Evolutionary conservation across 2,888 invertebrate genomes (phyloP).

Genomic region (Lasioglossum marginatum): DNA sequence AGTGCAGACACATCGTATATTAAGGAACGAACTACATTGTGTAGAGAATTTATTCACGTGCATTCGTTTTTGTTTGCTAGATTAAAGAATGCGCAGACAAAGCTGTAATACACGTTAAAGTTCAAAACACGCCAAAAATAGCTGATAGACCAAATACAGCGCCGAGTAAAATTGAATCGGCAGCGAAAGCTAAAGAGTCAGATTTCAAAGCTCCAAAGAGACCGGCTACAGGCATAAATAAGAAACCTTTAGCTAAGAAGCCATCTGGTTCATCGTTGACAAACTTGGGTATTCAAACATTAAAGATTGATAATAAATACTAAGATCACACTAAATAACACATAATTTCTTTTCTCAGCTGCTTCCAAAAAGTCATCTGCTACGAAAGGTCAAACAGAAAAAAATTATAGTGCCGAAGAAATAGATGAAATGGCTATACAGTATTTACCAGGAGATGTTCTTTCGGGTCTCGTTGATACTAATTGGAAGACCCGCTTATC

Average conservation of each 20-base stretch:
- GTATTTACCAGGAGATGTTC: conserved; percentile 88
- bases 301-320: neutral
- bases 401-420: conserved; percentile 91
- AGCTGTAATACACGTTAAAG: conserved; percentile 93
- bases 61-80: conserved; percentile 72
- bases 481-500: conserved; percentile 95
- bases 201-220: conserved; percentile 71
- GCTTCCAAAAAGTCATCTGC: conserved; percentile 80
- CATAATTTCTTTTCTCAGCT: conserved; percentile 77
- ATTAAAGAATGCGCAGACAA: conserved; percentile 97
- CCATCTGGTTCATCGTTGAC: conserved; percentile 72
- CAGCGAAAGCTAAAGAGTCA: conserved; percentile 59
- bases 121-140: conserved; percentile 88
- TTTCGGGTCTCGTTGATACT: conserved; percentile 89
- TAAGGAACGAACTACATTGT: neutral
- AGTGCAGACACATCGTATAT: neutral
- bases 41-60: conserved; percentile 1
- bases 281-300: conserved; percentile 66
- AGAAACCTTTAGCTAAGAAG: conserved; percentile 82
- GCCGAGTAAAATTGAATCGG: conserved; percentile 84
- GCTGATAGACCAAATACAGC: conserved; percentile 85
- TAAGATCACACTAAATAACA: neutral
- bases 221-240: conserved; percentile 76
- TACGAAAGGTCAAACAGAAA: conserved; percentile 85
- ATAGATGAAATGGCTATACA: conserved; percentile 90